These are phyloP conservation scores for Rissa tridactyla DNA, from an alignment of 2,113 vertebrate genomes.

Conservation along the genomic window DNA sequence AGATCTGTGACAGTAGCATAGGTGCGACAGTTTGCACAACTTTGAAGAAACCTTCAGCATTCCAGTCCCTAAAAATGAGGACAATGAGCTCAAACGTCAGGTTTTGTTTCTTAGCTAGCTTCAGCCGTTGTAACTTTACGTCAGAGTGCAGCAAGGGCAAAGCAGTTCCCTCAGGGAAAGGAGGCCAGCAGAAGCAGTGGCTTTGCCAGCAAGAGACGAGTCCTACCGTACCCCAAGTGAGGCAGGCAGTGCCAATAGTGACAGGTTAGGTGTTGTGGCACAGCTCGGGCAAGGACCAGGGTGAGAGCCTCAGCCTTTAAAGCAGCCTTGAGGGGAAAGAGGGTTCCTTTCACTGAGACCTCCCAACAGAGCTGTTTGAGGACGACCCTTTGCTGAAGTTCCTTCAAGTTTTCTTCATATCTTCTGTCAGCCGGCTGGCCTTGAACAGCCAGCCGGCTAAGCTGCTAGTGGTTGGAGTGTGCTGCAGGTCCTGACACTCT, in stretches of 20 bases:
- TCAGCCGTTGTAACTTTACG: not conserved
- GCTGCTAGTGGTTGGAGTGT: not conserved
- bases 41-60: not conserved
- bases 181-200: not conserved
- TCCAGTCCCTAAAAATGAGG: not conserved
- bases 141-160: not conserved
- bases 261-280: not conserved
- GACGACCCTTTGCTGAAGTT: not conserved
- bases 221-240: not conserved
- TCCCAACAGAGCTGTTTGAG: not conserved
- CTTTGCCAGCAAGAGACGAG: not conserved
- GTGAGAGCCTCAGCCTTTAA: not conserved
- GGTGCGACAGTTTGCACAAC: not conserved
- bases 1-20: not conserved
- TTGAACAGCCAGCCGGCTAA: not conserved
- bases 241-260: not conserved
- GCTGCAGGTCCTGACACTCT: not conserved
- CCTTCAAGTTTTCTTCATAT: not conserved
- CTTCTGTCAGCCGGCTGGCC: not conserved
- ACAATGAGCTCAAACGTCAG: not conserved
- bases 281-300: not conserved
- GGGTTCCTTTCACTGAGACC: not conserved
- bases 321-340: not conserved
- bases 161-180: not conserved
- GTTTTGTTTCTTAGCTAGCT: not conserved